Conservation (phyloP, 2,888 invertebrate genomes). For the Chloroclystis v-ata region DNA sequence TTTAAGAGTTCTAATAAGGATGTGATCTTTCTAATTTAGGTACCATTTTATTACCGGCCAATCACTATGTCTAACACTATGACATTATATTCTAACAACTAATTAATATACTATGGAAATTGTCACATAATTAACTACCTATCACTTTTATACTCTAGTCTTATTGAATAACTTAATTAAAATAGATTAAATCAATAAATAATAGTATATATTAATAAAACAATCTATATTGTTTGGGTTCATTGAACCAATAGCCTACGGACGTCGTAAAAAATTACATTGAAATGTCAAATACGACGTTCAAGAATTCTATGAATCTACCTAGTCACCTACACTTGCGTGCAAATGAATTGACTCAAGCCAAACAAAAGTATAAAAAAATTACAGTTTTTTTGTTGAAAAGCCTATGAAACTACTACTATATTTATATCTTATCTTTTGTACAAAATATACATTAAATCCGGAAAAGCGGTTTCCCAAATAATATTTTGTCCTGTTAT, state of each 20-base stretch:
- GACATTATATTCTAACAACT: slow-evolving; percentile 31
- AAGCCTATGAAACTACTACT: no score
- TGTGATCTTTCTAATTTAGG: background rate
- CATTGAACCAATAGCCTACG: slow-evolving; percentile 21
- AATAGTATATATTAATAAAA: slow-evolving; percentile 72
- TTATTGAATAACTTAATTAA: slow-evolving; percentile 50
- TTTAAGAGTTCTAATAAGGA: slow-evolving; percentile 6
- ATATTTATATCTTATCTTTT: no score
- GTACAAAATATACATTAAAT: no score
- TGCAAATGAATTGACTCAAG: no score
- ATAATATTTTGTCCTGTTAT: no score
- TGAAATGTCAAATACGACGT: background rate
- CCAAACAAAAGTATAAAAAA: no score
- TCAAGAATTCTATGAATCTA: no score
- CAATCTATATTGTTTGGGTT: slow-evolving; percentile 28
- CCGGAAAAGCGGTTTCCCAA: no score
- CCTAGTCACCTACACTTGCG: no score
- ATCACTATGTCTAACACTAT: slow-evolving; percentile 30
- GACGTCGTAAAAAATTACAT: slow-evolving; percentile 7
- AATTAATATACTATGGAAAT: slow-evolving; percentile 63
- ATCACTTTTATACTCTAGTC: slow-evolving; percentile 38
- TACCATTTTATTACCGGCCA: slow-evolving; percentile 32
- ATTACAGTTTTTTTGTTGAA: no score
- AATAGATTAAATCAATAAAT: slow-evolving; percentile 69
- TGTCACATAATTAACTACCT: slow-evolving; percentile 49